Conservation (phyloP, 1,140 invertebrate species). For the Leucophenga varia region DNA sequence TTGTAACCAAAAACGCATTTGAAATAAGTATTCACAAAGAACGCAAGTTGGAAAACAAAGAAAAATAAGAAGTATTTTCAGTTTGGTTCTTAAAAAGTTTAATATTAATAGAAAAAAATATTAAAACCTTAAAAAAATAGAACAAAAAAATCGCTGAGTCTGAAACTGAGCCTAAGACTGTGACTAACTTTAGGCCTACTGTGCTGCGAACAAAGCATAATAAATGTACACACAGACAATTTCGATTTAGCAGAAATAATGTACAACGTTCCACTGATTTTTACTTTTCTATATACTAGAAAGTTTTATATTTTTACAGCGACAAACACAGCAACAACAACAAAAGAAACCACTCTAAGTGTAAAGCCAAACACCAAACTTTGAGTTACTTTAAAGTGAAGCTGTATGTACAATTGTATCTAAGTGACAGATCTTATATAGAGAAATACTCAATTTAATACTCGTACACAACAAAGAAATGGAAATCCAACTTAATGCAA, state of each 20-base stretch:
- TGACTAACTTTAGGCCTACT: constrained; percentile 23
- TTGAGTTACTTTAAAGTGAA: constrained; percentile 21
- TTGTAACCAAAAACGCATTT: too few relatives aligned
- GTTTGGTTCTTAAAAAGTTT: too few relatives aligned
- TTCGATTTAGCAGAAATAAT: constrained; percentile 15
- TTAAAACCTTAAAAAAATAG: too few relatives aligned
- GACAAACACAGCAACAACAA: constrained; percentile 12
- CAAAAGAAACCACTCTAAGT: constrained; percentile 42
- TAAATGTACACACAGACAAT: constrained; percentile 31
- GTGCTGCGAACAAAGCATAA: constrained; percentile 20
- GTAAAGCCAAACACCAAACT: constrained; percentile 29
- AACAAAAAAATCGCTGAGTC: too few relatives aligned
- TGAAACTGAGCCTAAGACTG: too few relatives aligned
- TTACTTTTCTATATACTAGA: constrained; percentile 46
- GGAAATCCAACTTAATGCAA: constrained; percentile 2
- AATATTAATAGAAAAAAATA: too few relatives aligned
- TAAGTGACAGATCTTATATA: constrained; percentile 12
- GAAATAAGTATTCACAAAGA: too few relatives aligned
- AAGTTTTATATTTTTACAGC: constrained; percentile 29
- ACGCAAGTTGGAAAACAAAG: too few relatives aligned
- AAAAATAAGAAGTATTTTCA: too few relatives aligned
- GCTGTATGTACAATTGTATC: not conserved
- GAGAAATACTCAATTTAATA: constrained; percentile 7
- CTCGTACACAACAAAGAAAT: constrained; percentile 9
- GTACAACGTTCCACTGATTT: constrained; percentile 14